Evolutionary conservation across 2,888 invertebrate genomes (phyloP), one percentile per base, ranked within the genome.

Genomic region (Clusia tigrina): DNA sequence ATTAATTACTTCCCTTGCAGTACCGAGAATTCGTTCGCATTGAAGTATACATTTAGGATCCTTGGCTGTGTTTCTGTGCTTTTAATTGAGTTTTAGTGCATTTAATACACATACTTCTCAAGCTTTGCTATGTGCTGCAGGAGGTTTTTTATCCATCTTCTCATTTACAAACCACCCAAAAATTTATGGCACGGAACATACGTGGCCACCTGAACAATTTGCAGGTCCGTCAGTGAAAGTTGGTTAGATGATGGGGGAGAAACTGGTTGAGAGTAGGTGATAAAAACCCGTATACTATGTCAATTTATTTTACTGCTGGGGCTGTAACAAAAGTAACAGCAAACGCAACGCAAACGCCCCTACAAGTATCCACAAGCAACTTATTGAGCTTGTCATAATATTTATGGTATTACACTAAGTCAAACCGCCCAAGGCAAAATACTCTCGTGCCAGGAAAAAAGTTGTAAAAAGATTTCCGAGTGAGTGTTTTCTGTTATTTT

Each of bases 351-450:
- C n/a, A 51, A 37, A 20, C 67, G 67, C 68, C 60, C 54, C 64
- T 54, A 66, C 71, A 74, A 70, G 72, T 65, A 66, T 68, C 69
- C 71, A 42, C 6, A 6, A 42, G 71, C 73, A 76, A 76, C 76
- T 77, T 76, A 77, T 77, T 74, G 76, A 76, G 74, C 76, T 71
- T 77, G 71, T 74, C 76, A 77, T 72, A 77, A 76, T 76, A 76
- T 77, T 76, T 76, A 74, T 76, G 69, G 72, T 69, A 73, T 71
- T 18, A 48, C 6, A n/a, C n/a, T n/a, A 48, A 48, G 48, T 17
- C 48, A 2, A 48, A 18, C 48, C 48, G 22, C 48, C 6, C n/a
- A 48, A 48, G 9, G 22, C 20, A 48, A n/a, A n/a, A n/a, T n/a
- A n/a, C n/a, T n/a, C n/a, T n/a, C n/a, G n/a, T n/a, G n/a, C n/a